Percentiles rank a stretch among this genome's conserved stretches.
phyloP scores from a whole-genome alignment of 2,113 vertebrate genomes.

The Clarias batrachus region DNA sequence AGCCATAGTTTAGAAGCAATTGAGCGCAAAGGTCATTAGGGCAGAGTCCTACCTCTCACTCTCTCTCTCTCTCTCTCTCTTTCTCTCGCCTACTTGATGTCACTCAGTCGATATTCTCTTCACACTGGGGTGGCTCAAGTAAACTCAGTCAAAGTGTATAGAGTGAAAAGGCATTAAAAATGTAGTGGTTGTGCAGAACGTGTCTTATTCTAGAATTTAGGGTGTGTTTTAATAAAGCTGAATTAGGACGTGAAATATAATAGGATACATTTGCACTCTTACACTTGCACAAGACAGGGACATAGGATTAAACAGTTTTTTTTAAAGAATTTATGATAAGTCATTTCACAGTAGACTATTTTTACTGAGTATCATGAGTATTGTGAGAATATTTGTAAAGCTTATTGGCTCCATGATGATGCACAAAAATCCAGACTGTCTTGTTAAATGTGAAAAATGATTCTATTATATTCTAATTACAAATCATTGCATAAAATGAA shows the following conservation, averaged over 20 bases:
- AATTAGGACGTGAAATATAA: neutral
- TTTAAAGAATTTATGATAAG: neutral
- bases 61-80: neutral
- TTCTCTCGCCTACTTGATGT: neutral
- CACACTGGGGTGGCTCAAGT: conserved; percentile 1
- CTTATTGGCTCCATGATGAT: neutral
- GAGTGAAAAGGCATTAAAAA: conserved; percentile 17
- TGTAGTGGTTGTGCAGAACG: neutral
- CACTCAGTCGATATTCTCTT: neutral
- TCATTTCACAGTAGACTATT: neutral
- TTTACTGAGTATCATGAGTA: neutral
- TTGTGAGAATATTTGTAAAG: neutral
- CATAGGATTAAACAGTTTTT: too few species aligned
- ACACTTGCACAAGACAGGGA: too few species aligned
- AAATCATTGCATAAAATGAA: neutral
- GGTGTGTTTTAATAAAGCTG: neutral
- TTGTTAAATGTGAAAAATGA: neutral
- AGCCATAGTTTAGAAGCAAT: neutral
- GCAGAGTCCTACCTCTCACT: neutral
- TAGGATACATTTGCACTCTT: too few species aligned
- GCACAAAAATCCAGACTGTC: neutral
- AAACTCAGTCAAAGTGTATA: conserved; percentile 19
- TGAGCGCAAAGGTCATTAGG: conserved; percentile 28
- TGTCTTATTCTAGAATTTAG: neutral
- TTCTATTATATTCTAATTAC: neutral